Conservation (phyloP, 2,797 vertebrate genomes). For the Mormyrus hasselquistii region DNA sequence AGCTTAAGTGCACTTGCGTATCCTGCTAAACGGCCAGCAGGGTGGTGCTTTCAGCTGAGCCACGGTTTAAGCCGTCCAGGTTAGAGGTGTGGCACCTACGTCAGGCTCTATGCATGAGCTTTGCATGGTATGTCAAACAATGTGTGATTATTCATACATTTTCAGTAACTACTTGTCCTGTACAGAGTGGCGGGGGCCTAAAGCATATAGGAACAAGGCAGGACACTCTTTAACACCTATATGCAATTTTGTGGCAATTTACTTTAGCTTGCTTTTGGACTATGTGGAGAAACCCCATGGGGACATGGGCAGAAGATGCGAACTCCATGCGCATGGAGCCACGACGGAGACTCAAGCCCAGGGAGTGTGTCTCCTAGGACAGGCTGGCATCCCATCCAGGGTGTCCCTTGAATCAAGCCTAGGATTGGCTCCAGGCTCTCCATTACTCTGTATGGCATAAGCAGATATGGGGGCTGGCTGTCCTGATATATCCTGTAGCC, state of each 20-base stretch:
- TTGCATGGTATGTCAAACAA: neutral
- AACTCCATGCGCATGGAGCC: neutral
- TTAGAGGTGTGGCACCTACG: neutral
- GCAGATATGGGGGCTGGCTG: neutral
- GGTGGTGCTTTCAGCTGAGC: neutral
- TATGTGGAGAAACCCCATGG: neutral
- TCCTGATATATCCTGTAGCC: neutral
- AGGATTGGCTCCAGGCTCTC: neutral
- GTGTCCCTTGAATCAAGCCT: neutral
- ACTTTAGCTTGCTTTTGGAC: neutral
- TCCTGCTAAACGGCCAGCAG: neutral
- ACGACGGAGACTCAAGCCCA: neutral
- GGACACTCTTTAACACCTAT: neutral
- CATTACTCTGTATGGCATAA: neutral
- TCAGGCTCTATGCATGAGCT: neutral
- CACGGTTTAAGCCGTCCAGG: neutral
- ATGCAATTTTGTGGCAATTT: neutral
- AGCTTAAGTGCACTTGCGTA: neutral
- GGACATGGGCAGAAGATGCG: neutral
- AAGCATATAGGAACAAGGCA: neutral
- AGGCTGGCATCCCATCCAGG: neutral
- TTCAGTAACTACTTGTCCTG: neutral
- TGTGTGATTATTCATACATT: neutral
- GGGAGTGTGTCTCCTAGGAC: neutral
- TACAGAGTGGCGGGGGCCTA: neutral